Conservation (phyloP, 2,888 invertebrate species). For the Monoplex corrugatus region DNA sequence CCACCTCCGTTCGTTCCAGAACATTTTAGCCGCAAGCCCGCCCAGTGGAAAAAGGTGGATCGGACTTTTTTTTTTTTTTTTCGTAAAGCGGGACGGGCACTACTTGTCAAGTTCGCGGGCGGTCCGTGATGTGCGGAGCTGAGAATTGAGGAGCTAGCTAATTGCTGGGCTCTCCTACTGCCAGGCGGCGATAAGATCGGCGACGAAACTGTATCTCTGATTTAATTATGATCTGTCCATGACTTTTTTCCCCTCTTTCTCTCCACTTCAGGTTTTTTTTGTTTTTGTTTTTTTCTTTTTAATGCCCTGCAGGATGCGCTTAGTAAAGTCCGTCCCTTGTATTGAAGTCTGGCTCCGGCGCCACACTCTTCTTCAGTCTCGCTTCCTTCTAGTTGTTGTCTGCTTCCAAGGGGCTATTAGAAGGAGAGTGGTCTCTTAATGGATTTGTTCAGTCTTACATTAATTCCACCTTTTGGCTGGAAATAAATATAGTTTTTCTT, state of each 20-base stretch:
- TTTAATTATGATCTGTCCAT: conserved; percentile 54
- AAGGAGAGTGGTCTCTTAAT: neutral
- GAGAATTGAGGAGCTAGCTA: neutral
- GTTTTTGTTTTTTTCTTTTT: neutral
- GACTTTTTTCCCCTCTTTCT: neutral
- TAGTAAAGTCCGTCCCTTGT: neutral
- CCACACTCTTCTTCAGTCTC: neutral
- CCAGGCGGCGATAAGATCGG: conserved; percentile 30
- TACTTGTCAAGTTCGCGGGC: neutral
- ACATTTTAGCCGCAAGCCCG: neutral
- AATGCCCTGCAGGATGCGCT: neutral
- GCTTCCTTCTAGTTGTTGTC: neutral
- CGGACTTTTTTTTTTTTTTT: neutral
- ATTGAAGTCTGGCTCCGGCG: neutral
- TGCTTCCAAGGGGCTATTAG: neutral
- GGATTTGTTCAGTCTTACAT: neutral
- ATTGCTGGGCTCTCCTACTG: conserved; percentile 43
- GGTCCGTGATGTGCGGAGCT: no score
- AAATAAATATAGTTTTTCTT: no score
- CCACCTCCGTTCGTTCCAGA: neutral
- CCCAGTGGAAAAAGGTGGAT: neutral
- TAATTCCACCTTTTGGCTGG: no score
- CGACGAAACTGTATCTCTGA: conserved; percentile 52
- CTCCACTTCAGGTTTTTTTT: neutral
- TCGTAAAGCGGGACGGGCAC: neutral